Evolutionary conservation across 35 echinoderm and acorn worm genomes (phyloP).

Genomic region (Apostichopus japonicus): DNA sequence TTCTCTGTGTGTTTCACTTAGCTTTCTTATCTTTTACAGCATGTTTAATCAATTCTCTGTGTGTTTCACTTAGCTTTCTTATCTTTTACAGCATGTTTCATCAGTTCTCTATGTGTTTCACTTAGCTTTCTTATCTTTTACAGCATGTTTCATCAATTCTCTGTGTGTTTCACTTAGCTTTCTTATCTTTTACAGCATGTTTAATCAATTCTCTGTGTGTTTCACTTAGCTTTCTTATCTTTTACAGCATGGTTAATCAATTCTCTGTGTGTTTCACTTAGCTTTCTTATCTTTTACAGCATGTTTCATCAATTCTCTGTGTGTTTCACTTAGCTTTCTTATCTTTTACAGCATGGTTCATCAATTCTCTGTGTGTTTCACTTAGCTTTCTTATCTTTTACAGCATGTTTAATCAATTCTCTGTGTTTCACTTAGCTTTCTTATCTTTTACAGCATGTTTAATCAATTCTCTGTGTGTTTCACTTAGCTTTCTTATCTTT

Average conservation of each 20-base stretch:
- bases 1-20: slow-evolving; percentile 24
- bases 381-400: slow-evolving; percentile 56
- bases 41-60: slow-evolving; percentile 3
- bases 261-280: slow-evolving; percentile 24
- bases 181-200: slow-evolving; percentile 28
- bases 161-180: slow-evolving; percentile 48
- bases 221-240: slow-evolving; percentile 61
- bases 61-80: slow-evolving; percentile 56
- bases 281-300: slow-evolving; percentile 48
- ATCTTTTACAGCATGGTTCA: slow-evolving; percentile 10
- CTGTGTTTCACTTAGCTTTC: slow-evolving; percentile 52
- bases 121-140: slow-evolving; percentile 56
- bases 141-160: background rate
- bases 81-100: slow-evolving; percentile 12
- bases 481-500: slow-evolving; percentile 64
- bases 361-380: slow-evolving; percentile 18
- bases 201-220: slow-evolving; percentile 17
- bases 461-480: slow-evolving; percentile 21
- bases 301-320: background rate
- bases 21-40: slow-evolving; percentile 48
- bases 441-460: slow-evolving; percentile 21
- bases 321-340: slow-evolving; percentile 56
- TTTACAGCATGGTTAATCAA: background rate
- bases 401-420: background rate
- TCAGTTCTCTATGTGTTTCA: slow-evolving; percentile 19